A percentile compares a stretch with the other conserved stretches of the same genome.
These are phyloP conservation scores for Cylloceria caligata DNA, from an alignment of 2,888 invertebrate genomes.

Conservation along the genomic window DNA sequence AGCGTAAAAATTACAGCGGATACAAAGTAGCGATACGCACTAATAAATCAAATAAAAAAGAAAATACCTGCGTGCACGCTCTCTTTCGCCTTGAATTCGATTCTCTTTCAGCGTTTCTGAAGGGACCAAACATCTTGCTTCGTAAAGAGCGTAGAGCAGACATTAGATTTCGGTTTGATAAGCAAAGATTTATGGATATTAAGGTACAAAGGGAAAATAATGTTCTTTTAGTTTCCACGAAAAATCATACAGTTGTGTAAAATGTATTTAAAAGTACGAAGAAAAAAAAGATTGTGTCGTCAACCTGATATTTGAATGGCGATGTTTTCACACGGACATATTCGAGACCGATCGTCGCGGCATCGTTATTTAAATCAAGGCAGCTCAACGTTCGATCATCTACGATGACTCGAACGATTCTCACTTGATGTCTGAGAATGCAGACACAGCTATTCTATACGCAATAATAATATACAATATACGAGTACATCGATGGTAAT, in stretches of 20 bases:
- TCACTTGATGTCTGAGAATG: conserved; percentile 8
- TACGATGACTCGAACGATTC: conserved; percentile 28
- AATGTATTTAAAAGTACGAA: neutral
- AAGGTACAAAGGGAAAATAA: no score
- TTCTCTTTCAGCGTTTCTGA: neutral
- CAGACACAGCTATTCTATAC: neutral
- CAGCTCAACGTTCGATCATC: conserved; percentile 1
- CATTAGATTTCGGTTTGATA: neutral
- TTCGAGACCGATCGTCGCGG: neutral
- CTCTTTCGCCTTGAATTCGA: neutral
- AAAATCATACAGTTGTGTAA: no score
- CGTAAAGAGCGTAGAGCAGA: neutral
- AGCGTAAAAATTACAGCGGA: conserved; percentile 26
- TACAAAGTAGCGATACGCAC: conserved; percentile 45
- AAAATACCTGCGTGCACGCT: neutral
- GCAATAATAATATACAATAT: conserved; percentile 16
- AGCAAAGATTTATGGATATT: neutral
- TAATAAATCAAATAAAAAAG: conserved; percentile 36
- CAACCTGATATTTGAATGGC: neutral
- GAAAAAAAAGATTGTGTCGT: neutral
- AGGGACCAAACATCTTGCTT: neutral
- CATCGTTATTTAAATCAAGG: conserved; percentile 10
- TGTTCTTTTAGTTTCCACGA: no score
- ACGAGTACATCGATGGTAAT: conserved; percentile 21
- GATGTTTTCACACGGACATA: neutral